Evolutionary conservation across 2,888 invertebrate genomes (phyloP).

Genomic region (Seira ritae): DNA sequence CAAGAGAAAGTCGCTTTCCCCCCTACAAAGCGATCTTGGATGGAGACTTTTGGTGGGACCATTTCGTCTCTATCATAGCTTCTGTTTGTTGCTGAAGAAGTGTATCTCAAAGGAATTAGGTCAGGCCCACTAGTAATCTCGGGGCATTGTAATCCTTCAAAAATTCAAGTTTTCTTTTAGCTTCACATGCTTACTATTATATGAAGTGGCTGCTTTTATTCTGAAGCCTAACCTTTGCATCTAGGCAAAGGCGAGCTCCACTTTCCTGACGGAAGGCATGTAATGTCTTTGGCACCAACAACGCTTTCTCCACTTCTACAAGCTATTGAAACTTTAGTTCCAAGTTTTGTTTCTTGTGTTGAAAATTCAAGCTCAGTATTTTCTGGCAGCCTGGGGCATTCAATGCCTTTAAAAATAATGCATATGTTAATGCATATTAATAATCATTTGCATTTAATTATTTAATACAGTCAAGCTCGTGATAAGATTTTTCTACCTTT

Average conservation of each 20-base stretch:
- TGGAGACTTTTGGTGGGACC: slow-evolving; percentile 77
- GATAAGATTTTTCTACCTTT: no score
- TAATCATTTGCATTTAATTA: no score
- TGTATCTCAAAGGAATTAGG: slow-evolving; percentile 75
- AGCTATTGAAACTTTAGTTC: slow-evolving; percentile 80
- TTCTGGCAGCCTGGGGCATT: slow-evolving; percentile 85
- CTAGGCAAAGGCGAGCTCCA: slow-evolving; percentile 90
- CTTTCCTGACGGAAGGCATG: slow-evolving; percentile 89
- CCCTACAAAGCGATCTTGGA: slow-evolving; percentile 87
- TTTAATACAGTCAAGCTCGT: no score
- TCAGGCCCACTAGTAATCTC: slow-evolving; percentile 66
- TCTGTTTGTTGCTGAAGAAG: slow-evolving; percentile 79
- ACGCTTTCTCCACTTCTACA: slow-evolving; percentile 89
- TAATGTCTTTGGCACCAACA: slow-evolving; percentile 84
- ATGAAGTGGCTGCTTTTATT: no score
- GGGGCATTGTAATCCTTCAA: slow-evolving; percentile 68
- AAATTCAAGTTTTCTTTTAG: not conserved
- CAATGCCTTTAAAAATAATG: slow-evolving; percentile 79
- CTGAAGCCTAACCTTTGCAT: slow-evolving; percentile 83
- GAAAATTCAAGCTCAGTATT: slow-evolving; percentile 85
- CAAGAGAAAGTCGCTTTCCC: slow-evolving; percentile 89
- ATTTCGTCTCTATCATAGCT: slow-evolving; percentile 57
- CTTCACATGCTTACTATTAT: not conserved
- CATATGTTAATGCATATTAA: no score
- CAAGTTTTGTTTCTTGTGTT: slow-evolving; percentile 84